Evolutionary conservation across 2,113 vertebrate species (phyloP).

Genomic region (Eulacestoma nigropectus): DNA sequence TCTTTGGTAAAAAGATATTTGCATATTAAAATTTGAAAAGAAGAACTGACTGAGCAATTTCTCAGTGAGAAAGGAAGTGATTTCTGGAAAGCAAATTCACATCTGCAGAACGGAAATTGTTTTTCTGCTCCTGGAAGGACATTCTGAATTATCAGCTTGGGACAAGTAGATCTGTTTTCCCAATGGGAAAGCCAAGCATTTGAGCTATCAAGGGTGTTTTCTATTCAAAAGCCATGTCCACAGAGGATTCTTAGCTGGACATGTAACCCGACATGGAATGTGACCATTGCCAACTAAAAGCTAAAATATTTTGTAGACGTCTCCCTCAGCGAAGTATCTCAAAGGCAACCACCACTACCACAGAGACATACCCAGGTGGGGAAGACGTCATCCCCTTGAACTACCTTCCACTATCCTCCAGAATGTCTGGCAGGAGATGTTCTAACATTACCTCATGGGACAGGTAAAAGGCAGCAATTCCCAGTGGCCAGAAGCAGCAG

Average conservation of each 20-base stretch:
- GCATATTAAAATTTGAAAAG: not conserved
- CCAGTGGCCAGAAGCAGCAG: slow-evolving; percentile 95
- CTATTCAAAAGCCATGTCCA: not conserved
- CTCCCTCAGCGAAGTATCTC: not conserved
- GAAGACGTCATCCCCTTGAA: not conserved
- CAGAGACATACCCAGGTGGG: not conserved
- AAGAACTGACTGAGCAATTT: not conserved
- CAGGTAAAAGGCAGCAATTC: slow-evolving; percentile 92
- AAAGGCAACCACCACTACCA: not conserved
- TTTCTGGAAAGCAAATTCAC: not conserved
- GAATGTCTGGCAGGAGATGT: not conserved
- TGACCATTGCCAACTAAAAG: not conserved
- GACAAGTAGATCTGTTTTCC: not conserved
- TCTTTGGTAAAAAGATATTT: not conserved
- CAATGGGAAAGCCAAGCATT: not conserved
- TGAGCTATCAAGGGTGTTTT: not conserved
- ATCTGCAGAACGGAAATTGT: not conserved
- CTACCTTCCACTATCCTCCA: not conserved
- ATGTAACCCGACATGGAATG: not conserved
- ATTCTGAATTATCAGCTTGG: not conserved
- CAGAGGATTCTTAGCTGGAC: not conserved
- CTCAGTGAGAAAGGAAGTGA: not conserved
- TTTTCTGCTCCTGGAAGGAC: not conserved
- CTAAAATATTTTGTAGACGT: not conserved
- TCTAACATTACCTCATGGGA: slow-evolving; percentile 81